Evolutionary conservation across 2,797 vertebrate species (phyloP).

Genomic region (Sparidentex hasta): DNA sequence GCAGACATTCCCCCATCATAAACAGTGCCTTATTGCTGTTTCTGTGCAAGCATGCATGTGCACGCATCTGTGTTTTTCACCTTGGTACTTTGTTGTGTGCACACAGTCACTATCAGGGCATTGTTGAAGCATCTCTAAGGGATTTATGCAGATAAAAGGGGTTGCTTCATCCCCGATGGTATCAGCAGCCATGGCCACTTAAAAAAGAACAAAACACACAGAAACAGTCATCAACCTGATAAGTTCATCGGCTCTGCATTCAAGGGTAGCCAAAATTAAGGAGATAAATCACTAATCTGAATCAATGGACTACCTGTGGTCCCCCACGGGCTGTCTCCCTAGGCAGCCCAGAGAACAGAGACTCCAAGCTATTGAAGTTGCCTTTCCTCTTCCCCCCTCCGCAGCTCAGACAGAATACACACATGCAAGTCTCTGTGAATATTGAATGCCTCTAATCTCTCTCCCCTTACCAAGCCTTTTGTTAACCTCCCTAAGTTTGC

Average conservation of each 20-base stretch:
- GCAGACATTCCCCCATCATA: slow-evolving; percentile 66
- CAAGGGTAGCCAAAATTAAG: slow-evolving; percentile 52
- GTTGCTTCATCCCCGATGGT: slow-evolving; percentile 26
- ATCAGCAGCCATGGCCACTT: slow-evolving; percentile 56
- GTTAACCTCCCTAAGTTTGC: slow-evolving; percentile 29
- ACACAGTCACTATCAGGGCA: slow-evolving; percentile 27
- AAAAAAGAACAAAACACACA: slow-evolving; percentile 37
- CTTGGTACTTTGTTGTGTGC: slow-evolving; percentile 34
- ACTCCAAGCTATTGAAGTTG: slow-evolving; percentile 59
- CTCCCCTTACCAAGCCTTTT: slow-evolving; percentile 38
- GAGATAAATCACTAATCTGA: slow-evolving; percentile 70
- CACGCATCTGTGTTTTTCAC: slow-evolving; percentile 31
- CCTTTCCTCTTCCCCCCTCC: slow-evolving; percentile 24
- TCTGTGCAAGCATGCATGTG: slow-evolving; percentile 14
- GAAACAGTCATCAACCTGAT: slow-evolving; percentile 47
- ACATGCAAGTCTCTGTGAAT: slow-evolving; percentile 52
- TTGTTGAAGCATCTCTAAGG: slow-evolving; percentile 48
- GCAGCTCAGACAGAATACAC: slow-evolving; percentile 38
- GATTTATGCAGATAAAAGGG: slow-evolving; percentile 53
- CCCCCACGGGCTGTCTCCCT: slow-evolving; percentile 42
- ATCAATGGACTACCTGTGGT: slow-evolving; percentile 72
- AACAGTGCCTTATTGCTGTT: slow-evolving; percentile 59
- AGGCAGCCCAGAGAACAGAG: slow-evolving; percentile 55
- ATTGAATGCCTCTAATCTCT: slow-evolving; percentile 62
- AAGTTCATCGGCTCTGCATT: slow-evolving; percentile 62